Evolutionary conservation across 2,113 vertebrate species (phyloP).

Genomic region (Pygoscelis adeliae): DNA sequence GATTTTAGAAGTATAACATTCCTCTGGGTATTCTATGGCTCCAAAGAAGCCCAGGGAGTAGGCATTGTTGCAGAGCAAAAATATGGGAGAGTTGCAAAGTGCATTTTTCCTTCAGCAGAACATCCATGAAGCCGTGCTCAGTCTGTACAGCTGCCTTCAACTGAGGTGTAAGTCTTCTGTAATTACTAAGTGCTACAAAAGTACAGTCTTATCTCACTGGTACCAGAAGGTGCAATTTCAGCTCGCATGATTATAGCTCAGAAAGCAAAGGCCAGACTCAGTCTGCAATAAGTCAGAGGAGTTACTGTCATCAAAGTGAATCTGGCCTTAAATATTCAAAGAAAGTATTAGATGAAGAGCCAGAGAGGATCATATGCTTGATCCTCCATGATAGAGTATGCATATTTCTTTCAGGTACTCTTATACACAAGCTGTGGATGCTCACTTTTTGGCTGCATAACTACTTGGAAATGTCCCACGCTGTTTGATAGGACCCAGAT

Average conservation of each 20-base stretch:
- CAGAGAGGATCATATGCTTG: not conserved
- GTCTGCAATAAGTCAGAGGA: not conserved
- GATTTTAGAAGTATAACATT: not conserved
- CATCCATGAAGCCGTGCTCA: not conserved
- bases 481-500: slow-evolving; percentile 44
- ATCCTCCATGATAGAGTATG: not conserved
- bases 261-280: not conserved
- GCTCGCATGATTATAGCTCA: not conserved
- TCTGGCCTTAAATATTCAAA: not conserved
- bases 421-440: not conserved
- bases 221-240: not conserved
- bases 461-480: slow-evolving; percentile 18
- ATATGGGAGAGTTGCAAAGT: not conserved
- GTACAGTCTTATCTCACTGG: not conserved
- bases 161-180: not conserved
- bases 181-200: not conserved
- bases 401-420: slow-evolving; percentile 23
- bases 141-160: not conserved
- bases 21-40: not conserved
- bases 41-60: not conserved
- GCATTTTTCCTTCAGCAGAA: not conserved
- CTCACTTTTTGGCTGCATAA: slow-evolving; percentile 11
- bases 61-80: not conserved
- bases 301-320: not conserved
- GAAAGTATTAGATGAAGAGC: not conserved